Evolutionary conservation across 1,140 invertebrate species (phyloP).

Genomic region (Papilio dardanus): DNA sequence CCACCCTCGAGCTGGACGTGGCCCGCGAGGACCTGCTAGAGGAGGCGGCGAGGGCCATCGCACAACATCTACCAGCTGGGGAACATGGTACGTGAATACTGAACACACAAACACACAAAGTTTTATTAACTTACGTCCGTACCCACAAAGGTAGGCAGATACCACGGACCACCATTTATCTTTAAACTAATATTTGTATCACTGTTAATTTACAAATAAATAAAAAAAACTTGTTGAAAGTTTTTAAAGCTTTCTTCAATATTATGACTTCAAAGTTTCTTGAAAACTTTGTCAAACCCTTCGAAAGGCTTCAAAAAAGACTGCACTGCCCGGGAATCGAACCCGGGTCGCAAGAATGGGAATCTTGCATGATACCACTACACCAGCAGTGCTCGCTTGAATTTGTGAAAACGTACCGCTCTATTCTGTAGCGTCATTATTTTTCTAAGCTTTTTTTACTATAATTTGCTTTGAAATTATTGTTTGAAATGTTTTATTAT

Average conservation of each 20-base stretch:
- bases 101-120: no score
- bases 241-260: neutral
- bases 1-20: slow-evolving; percentile 89
- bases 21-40: slow-evolving; percentile 90
- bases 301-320: neutral
- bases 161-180: no score
- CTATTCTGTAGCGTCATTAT: neutral
- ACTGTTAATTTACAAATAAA: neutral
- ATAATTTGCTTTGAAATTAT: neutral
- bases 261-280: neutral
- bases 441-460: neutral
- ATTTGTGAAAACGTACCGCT: neutral
- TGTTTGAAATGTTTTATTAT: neutral
- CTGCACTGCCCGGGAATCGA: neutral
- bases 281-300: neutral
- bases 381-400: neutral
- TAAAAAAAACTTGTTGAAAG: neutral
- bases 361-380: slow-evolving; percentile 6
- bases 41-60: slow-evolving; percentile 89
- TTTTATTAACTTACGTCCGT: no score
- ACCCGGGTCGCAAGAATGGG: slow-evolving; percentile 7
- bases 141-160: no score
- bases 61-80: slow-evolving; percentile 90
- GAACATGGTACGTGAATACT: slow-evolving; percentile 85
- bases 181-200: neutral